Evolutionary conservation across 2,797 vertebrate genomes (phyloP), one percentile per base, ranked within the genome.

Genomic region (Nasua narica): DNA sequence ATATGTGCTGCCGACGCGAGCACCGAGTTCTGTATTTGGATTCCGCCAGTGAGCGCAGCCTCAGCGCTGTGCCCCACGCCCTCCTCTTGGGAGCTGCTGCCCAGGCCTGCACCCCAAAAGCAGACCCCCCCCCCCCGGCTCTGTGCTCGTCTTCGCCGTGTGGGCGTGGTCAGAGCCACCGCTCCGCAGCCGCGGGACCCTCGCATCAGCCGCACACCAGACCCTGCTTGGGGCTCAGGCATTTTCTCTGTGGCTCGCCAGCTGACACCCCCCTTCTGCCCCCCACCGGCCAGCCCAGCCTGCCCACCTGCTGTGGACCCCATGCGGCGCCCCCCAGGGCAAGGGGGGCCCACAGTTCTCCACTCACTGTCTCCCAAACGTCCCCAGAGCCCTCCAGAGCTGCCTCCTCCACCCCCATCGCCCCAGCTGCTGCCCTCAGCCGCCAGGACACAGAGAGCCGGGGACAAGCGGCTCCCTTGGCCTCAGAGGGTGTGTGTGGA

Each of bases 61-160:
- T 12, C 37, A 1, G 7, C 12, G 3, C 76, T 12, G n/a, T 27
- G 32, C 8, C 37, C 12, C 0, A 2, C 7, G 0, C 12, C 32
- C 62, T 37, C 35, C 48, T 1, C 32, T 32, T 13, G 0, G 21
- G 21, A 29, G 10, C 37, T 5, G 48, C 43, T 32, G 67, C 14
- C 50, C 50, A 18, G 52, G 25, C 43, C 46, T 76, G 70, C 23
- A 29, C 25, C 23, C 43, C 23, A 7, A 50, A 56, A 62, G 43
- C 72, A 37, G 56, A 37, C 72, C 19, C 19, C 43, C 58, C 72
- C 1, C 29, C 14, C 18, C 8, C 14, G 0, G 18, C n/a, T 29
- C 40, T 54, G 40, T 62, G 50, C 18, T 56, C 29, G 56, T 56
- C n/a, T 88, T n/a, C 23, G 35, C 7, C 18, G 12, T 29, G 50